Percentiles rank a stretch among this genome's conserved stretches.
These are phyloP conservation scores for Ormyrus pomaceus DNA, from an alignment of 2,888 invertebrate genomes.

Conservation along the genomic window DNA sequence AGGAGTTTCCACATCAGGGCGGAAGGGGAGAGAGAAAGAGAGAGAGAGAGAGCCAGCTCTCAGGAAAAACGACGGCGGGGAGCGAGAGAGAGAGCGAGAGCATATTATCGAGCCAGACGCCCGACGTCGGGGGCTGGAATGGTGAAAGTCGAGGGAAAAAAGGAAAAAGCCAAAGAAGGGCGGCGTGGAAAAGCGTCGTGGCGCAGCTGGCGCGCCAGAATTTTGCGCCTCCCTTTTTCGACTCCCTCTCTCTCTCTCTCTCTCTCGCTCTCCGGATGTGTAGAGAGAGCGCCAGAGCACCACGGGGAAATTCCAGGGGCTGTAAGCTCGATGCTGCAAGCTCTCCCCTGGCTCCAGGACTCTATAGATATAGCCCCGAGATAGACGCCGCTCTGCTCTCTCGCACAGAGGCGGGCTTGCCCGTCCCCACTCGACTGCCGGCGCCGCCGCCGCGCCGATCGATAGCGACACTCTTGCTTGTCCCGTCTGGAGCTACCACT, in stretches of 20 bases:
- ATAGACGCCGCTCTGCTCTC: constrained; percentile 20
- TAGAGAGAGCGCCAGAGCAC: neutral
- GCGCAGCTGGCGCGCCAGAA: constrained; percentile 49
- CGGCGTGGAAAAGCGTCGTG: constrained; percentile 55
- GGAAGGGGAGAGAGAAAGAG: neutral
- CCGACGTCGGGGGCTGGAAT: constrained; percentile 15
- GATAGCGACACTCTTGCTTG: constrained; percentile 24
- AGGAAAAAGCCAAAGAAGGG: constrained; percentile 21
- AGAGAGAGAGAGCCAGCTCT: neutral
- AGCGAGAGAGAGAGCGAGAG: constrained; percentile 8
- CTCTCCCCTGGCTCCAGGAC: constrained; percentile 33
- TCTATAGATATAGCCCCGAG: neutral
- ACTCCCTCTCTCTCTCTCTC: constrained; percentile 3
- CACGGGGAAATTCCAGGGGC: constrained; percentile 46
- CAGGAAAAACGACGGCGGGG: too few relatives aligned
- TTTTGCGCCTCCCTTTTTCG: constrained; percentile 53
- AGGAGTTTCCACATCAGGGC: too few relatives aligned
- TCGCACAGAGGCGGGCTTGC: constrained; percentile 33
- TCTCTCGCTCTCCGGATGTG: neutral
- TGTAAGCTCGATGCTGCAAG: constrained; percentile 41
- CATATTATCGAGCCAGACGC: constrained; percentile 51
- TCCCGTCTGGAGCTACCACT: constrained; percentile 34
- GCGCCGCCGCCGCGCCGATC: constrained; percentile 33
- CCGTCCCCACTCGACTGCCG: constrained; percentile 23
- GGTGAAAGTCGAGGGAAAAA: constrained; percentile 47